Conservation (phyloP, 2,888 invertebrate genomes). For the Sepiola atlantica region DNA sequence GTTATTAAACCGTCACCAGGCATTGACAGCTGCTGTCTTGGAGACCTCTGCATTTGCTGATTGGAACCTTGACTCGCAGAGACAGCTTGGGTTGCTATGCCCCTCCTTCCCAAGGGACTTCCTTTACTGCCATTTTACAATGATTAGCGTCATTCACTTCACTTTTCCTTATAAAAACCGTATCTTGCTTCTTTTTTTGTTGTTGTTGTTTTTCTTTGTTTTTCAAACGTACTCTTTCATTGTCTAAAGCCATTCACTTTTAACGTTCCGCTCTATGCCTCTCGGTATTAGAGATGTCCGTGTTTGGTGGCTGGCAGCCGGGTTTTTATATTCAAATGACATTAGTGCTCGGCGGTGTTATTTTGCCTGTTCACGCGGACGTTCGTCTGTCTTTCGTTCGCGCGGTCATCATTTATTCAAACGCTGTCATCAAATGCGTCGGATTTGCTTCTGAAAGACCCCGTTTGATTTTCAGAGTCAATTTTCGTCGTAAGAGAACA, state of each 20-base stretch:
- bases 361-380: background rate
- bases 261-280: background rate
- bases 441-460: background rate
- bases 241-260: background rate
- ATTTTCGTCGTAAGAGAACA: background rate
- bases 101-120: background rate
- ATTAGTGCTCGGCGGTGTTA: background rate
- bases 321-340: background rate
- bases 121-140: background rate
- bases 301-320: background rate
- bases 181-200: no score
- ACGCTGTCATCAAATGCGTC: background rate
- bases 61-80: background rate
- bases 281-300: background rate
- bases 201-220: no score
- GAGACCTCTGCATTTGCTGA: background rate
- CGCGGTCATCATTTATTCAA: conserved; percentile 13
- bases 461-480: background rate
- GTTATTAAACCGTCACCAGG: background rate
- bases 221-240: no score
- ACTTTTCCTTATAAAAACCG: background rate
- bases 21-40: conserved; percentile 22
- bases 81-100: background rate
- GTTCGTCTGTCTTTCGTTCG: background rate
- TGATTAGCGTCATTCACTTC: background rate